Base-by-base conservation (phyloP, 2,797 vertebrate species). In the Tolypeutes matacus region DNA sequence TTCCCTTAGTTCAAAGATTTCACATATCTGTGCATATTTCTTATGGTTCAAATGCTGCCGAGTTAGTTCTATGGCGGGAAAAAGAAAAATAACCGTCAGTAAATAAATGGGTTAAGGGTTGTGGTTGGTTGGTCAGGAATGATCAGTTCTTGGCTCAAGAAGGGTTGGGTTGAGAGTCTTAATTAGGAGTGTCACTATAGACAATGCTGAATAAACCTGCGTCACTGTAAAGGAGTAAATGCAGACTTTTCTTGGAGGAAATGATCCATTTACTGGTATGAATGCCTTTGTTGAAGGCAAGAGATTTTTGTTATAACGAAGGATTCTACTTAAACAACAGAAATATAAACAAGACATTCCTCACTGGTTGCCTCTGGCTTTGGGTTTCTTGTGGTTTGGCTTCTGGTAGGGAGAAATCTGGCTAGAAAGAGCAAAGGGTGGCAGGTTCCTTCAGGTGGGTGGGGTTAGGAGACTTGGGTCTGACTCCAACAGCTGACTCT, bases 1-100 rank as follows among this genome's bases (percentile, higher is more conserved):
- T 94, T 91, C 65, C 89, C 56, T 64, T 34, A 67, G 78, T 94
- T 94, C 93, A 93, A 65, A 97, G 95, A 86, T 42, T 69, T 60
- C 58, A 25, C 62, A 25, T 78, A 67, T 77, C 73, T 80, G 69
- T 94, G 92, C 67, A 62, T 82, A 87, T 92, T 73, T 72, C 5
- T 2, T 69, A 15, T 60, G 80, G 36, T 27, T 82, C 83, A 60
- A 81, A 93, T 69, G 46, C n/a, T 69, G 81, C 65, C 21, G 58
- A 81, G 17, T 83, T 92, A 81, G 17, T 83, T 92, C 81, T 6
- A 49, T 2, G 21, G 39, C 21, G 46, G 29, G 20, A 11, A 13
- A 15, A 21, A 12, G 27, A 27, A 42, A 42, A 91, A 64, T 14
- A 69, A 21, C 46, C 13, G 1, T 89, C 88, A 72, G 69, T 53